A percentile compares a stretch with the other conserved stretches of the same genome.
These are phyloP conservation scores for Brachyptera risi DNA, from an alignment of 2,888 invertebrate genomes.

Conservation along the genomic window DNA sequence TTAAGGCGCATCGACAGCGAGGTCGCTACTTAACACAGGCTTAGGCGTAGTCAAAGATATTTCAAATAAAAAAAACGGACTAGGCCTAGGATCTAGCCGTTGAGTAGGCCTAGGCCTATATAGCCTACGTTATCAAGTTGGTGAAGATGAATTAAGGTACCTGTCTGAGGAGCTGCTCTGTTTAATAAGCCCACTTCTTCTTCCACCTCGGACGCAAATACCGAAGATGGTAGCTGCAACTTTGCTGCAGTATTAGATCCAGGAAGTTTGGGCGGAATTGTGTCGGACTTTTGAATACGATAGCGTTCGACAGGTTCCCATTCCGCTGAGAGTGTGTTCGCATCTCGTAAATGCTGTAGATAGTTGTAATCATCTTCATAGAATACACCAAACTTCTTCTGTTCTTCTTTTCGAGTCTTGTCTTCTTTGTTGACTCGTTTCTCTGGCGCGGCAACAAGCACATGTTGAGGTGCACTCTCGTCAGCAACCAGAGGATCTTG, in stretches of 20 bases:
- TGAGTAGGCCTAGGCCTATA: no score
- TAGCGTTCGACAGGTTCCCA: slow-evolving; percentile 36
- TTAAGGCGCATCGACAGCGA: no score
- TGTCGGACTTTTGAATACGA: not conserved
- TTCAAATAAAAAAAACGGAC: no score
- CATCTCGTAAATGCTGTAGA: slow-evolving; percentile 78
- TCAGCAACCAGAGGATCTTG: slow-evolving; percentile 87
- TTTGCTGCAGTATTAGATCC: slow-evolving; percentile 29
- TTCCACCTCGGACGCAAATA: slow-evolving; percentile 82
- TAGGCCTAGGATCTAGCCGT: no score
- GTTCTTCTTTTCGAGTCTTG: slow-evolving; percentile 62
- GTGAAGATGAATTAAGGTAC: no score
- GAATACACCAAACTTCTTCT: slow-evolving; percentile 83
- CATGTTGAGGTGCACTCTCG: slow-evolving; percentile 83
- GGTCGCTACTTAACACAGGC: no score
- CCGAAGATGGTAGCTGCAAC: slow-evolving; percentile 74
- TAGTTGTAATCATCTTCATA: slow-evolving; percentile 96
- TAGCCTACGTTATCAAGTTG: no score
- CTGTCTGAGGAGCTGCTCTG: slow-evolving; percentile 68
- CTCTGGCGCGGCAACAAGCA: slow-evolving; percentile 61
- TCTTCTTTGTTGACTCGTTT: slow-evolving; percentile 47
- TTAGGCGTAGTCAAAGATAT: no score
- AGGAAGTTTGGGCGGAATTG: slow-evolving; percentile 1
- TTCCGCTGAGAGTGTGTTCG: slow-evolving; percentile 37
- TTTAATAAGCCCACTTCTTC: slow-evolving; percentile 81